Conservation (phyloP, 2,888 invertebrate genomes). For the Amblyteles armatorius region DNA sequence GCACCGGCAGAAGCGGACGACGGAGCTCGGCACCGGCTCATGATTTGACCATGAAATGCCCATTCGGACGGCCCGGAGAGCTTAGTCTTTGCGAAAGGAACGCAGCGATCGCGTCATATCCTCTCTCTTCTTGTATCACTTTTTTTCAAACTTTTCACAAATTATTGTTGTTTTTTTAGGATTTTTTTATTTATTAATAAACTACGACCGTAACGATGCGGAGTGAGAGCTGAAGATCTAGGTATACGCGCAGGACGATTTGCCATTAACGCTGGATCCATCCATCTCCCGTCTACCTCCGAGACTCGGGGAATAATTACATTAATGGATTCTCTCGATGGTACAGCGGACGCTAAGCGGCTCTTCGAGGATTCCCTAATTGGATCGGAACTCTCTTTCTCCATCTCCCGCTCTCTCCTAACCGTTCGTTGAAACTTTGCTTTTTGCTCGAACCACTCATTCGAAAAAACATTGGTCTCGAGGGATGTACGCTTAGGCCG, state of each 20-base stretch:
- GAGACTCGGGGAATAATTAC: slow-evolving; percentile 52
- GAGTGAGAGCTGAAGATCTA: background rate
- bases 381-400: slow-evolving; percentile 17
- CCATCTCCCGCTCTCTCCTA: background rate
- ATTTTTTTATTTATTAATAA: background rate
- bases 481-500: background rate
- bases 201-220: slow-evolving; percentile 31
- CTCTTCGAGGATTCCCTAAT: slow-evolving; percentile 52
- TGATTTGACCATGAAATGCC: slow-evolving; percentile 43
- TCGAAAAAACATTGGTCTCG: slow-evolving; percentile 25
- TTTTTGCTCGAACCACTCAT: slow-evolving; percentile 19
- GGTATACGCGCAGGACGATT: slow-evolving; percentile 11
- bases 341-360: slow-evolving; percentile 17
- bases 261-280: slow-evolving; percentile 34
- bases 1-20: background rate
- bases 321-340: slow-evolving; percentile 55
- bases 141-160: background rate
- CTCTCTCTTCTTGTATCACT: slow-evolving; percentile 19
- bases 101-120: slow-evolving; percentile 41
- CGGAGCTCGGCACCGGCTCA: background rate
- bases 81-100: slow-evolving; percentile 26
- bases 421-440: slow-evolving; percentile 23
- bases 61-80: slow-evolving; percentile 21
- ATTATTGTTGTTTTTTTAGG: background rate
- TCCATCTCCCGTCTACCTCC: slow-evolving; percentile 28